These are phyloP conservation scores for Micromussa lordhowensis DNA, from an alignment of 92 coral and sea anemone genomes.

Conservation along the genomic window DNA sequence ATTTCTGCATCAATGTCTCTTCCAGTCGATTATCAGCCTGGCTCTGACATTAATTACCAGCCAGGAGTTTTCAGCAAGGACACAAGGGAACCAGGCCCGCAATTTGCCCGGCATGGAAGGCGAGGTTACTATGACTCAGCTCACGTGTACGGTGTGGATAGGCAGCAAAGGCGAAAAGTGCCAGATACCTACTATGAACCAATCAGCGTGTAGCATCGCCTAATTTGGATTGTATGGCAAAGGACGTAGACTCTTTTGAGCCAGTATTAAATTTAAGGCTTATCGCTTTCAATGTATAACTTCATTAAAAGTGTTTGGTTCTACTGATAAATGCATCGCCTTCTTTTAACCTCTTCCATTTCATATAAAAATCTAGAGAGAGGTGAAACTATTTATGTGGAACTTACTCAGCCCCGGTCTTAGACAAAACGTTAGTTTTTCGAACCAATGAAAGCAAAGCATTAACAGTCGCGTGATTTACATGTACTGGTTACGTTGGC, in stretches of 20 bases:
- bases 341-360: no score
- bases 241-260: neutral
- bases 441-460: no score
- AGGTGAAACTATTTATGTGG: no score
- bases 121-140: neutral
- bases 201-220: constrained; percentile 5
- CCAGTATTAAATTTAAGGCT: neutral
- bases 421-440: no score
- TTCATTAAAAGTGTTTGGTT: neutral
- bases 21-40: constrained; percentile 10
- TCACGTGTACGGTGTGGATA: neutral
- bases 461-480: no score
- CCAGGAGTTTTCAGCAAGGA: neutral
- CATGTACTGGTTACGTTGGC: neutral
- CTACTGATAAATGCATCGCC: no score
- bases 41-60: neutral
- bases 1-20: neutral
- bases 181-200: constrained; percentile 21
- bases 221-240: neutral
- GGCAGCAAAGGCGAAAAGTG: neutral
- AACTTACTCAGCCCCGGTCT: no score
- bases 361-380: no score
- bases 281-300: neutral
- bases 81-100: neutral
- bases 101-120: neutral